Percentiles rank a stretch among this genome's conserved stretches.
Evolutionary conservation across 1,140 invertebrate genomes (phyloP).

Genomic region (Reticulitermes speratus): DNA sequence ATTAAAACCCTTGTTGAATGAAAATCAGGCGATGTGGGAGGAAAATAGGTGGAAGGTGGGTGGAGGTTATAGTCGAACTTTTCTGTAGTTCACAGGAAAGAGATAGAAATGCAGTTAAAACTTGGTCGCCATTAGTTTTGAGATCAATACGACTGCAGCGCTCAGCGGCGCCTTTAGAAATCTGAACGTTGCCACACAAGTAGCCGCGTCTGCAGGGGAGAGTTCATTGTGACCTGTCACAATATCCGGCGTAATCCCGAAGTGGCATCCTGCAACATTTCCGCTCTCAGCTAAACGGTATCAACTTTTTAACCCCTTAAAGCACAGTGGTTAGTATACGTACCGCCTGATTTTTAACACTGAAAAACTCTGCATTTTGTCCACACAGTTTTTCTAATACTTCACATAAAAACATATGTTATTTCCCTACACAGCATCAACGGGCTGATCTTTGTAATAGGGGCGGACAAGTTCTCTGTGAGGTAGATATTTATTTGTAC

Average conservation of each 20-base stretch:
- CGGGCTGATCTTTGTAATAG: no score
- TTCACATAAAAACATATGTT: no score
- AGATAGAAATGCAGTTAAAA: neutral
- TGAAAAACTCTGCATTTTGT: no score
- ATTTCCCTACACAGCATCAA: no score
- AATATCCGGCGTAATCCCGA: neutral
- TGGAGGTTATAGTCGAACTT: neutral
- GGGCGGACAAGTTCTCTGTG: no score
- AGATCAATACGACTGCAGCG: slow-evolving; percentile 17
- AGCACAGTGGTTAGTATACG: no score
- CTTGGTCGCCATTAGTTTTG: neutral
- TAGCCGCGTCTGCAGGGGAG: neutral
- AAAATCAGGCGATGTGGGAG: neutral
- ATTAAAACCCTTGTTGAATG: neutral
- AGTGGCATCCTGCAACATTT: neutral
- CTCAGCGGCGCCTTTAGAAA: neutral
- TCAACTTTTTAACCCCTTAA: no score
- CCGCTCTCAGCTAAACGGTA: no score
- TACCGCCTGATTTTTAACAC: no score
- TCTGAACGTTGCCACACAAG: neutral
- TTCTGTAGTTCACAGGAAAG: neutral
- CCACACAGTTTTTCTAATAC: no score
- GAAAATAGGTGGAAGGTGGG: neutral
- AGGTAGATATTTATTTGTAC: no score
- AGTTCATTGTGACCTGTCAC: neutral